Conservation (phyloP, 2,888 invertebrate species). For the Trachelus iudaicus region DNA sequence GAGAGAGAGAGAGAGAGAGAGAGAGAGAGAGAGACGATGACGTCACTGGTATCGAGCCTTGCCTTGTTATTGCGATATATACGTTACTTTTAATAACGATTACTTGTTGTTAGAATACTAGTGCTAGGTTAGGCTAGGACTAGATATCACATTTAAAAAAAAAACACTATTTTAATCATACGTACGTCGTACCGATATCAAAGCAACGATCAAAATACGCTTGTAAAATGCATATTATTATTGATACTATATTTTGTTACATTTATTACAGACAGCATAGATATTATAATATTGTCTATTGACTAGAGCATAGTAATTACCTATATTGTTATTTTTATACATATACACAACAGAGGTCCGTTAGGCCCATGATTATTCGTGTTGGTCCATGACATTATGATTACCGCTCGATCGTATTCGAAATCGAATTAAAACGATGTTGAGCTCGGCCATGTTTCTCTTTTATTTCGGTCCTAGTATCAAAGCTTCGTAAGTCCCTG, state of each 20-base stretch:
- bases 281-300: slow-evolving; percentile 53
- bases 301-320: slow-evolving; percentile 53
- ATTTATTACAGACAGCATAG: slow-evolving; percentile 52
- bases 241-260: slow-evolving; percentile 64
- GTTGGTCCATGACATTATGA: slow-evolving; percentile 57
- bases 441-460: background rate
- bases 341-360: background rate
- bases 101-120: slow-evolving; percentile 8
- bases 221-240: slow-evolving; percentile 64
- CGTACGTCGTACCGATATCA: slow-evolving; percentile 56
- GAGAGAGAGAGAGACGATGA: background rate
- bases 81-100: background rate
- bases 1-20: background rate
- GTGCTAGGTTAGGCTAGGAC: slow-evolving; percentile 28
- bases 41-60: slow-evolving; percentile 21
- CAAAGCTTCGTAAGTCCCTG: background rate
- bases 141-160: slow-evolving; percentile 28
- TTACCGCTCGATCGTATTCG: background rate
- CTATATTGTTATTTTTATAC: slow-evolving; percentile 40
- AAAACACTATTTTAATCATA: slow-evolving; percentile 28
- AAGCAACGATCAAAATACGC: slow-evolving; percentile 67
- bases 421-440: background rate
- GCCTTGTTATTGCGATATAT: slow-evolving; percentile 18
- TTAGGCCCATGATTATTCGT: slow-evolving; percentile 38
- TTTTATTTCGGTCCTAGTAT: background rate